Percentiles rank a stretch among this genome's conserved stretches.
These are phyloP conservation scores for Mellivora capensis DNA, from an alignment of 2,113 vertebrate genomes.

Conservation along the genomic window DNA sequence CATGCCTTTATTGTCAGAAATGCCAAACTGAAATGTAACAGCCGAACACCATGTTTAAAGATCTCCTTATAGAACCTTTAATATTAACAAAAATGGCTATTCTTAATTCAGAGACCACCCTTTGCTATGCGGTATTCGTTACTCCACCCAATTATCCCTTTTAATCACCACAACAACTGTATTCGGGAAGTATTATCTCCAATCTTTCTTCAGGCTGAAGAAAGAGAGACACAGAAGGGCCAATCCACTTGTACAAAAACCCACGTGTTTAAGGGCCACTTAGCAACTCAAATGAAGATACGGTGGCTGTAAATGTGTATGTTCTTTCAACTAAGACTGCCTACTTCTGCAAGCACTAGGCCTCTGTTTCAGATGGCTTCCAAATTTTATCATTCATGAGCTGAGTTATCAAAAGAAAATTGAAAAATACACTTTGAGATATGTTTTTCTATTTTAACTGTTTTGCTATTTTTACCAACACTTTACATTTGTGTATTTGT, in stretches of 20 bases:
- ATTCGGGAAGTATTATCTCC: not conserved
- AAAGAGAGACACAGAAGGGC: not conserved
- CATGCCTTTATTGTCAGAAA: not conserved
- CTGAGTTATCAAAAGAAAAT: not conserved
- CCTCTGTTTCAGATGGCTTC: not conserved
- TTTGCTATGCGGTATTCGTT: not conserved
- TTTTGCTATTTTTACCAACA: not conserved
- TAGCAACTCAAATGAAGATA: not conserved
- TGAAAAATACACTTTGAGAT: not conserved
- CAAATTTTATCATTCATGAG: not conserved
- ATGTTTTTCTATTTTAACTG: not conserved
- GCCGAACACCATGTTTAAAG: not conserved
- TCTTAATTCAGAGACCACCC: not conserved
- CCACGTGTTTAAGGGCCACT: not conserved
- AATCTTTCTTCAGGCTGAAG: not conserved
- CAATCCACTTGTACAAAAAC: not conserved
- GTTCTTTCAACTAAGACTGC: not conserved
- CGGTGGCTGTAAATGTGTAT: accelerated
- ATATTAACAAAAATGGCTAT: not conserved
- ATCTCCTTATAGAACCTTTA: not conserved
- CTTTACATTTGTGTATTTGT: not conserved
- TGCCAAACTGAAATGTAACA: not conserved
- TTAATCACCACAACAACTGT: not conserved
- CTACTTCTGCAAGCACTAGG: not conserved
- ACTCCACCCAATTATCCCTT: not conserved